Evolutionary conservation across 2,888 invertebrate species (phyloP), one percentile per base, ranked within the genome.

Genomic region (Microctonus hyperodae): DNA sequence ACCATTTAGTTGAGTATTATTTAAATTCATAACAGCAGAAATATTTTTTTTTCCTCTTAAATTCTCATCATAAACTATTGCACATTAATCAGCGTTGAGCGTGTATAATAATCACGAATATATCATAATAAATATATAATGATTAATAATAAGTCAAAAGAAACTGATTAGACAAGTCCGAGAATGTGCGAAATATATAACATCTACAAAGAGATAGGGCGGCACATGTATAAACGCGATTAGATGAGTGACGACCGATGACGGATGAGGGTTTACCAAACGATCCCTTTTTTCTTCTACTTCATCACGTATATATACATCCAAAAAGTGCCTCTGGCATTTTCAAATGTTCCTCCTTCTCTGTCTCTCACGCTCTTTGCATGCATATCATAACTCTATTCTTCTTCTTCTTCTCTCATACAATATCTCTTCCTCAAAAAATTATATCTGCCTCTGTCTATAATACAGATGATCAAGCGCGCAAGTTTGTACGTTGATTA

Each of bases 261-360:
- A 79, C 74, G 75, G 73, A 77, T 77, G 78, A 78, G 73, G 72
- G 72, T 73, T 74, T n/a, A 58, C 66, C 68, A 57, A 51, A 68
- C 66, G 74, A 71, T 64, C 66, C 70, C 65, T 55, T 63, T 61
- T 31, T 13, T 20, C 9, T 7, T 16, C 44, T 28, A 13, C 22
- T 20, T 25, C 28, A 23, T 16, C 40, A 23, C 3, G 13, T 20
- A 20, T 37, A 10, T 23, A 11, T 57, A 23, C 37, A 57, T 56
- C 22, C 7, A 35, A 9, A 35, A 22, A 35, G n/a, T 28, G 64
- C 70, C 69, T 28, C 62, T 51, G 65, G 71, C 71, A 55, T 16
- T 68, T 67, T 67, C n/a, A n/a, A 65, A 66, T 50, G 66, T 37
- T n/a, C 44, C 23, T 68, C 60, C 11, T 23, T 61, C 28, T 59